Base-by-base conservation (phyloP, 2,888 invertebrate genomes). In the Elmis aenea region DNA sequence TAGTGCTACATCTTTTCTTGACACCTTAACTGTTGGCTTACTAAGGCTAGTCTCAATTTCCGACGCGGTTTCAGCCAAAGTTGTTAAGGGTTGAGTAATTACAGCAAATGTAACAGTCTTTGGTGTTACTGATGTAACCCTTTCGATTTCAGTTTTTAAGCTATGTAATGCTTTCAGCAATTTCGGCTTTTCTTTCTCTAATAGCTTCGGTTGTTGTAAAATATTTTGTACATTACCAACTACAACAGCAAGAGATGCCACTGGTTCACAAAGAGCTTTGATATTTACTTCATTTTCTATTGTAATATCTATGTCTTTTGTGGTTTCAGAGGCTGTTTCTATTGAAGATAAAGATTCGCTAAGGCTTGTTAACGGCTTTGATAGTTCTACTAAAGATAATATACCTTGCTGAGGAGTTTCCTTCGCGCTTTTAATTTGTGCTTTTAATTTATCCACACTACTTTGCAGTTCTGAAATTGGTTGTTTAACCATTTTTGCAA, bases 161-260 rank as follows among this genome's bases (percentile, higher is more conserved):
- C 43, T 39, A 24, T 31, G 12, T 5, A 51, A 10, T 10, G 50
- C 45, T 26, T 46, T 29, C 12, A 33, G 23, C 5, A 56, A 8
- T 37, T 48, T 41, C 12, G 45, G 38, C 33, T 50, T 49, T 18
- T 35, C 23, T 22, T 29, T 8, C 9, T 38, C 33, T n/a, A 21
- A 9, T 8, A 35, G 32, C 38, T 43, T 24, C 1, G 41, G 33
- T 28, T 37, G 43, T 13, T 20, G 20, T 13, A 13, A 6, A 2
- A 10, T 13, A 5, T 15, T 21, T 12, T 26, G 12, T 3, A 44
- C 21, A 26, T 44, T 36, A 5, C 43, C 27, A 13, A 52, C 24
- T 14, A 36, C 20, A 18, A 39, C 13, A 3, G 42, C 23, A 4
- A 55, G 38, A 33, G 38, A 51, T 18, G 40, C 26, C 5, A 46